phyloP scores from a whole-genome alignment of 2,888 invertebrate species.

The Drosophila anomalata region DNA sequence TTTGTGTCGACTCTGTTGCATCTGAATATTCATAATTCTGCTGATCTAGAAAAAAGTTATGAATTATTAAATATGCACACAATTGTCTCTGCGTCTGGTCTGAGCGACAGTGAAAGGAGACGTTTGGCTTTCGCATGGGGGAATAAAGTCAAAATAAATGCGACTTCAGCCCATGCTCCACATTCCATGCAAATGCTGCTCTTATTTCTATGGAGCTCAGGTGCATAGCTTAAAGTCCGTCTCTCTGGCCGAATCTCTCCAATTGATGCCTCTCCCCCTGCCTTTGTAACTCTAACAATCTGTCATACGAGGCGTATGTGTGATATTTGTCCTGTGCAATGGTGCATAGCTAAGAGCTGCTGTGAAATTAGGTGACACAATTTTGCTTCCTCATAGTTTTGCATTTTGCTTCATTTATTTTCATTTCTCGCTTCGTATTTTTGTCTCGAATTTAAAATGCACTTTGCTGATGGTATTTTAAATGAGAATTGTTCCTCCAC shows the following conservation, averaged over 20 bases:
- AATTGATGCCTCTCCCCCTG: constrained; percentile 7
- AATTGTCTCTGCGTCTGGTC: constrained; percentile 66
- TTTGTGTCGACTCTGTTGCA: constrained; percentile 28
- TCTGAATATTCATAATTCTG: constrained; percentile 74
- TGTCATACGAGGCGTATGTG: constrained; percentile 51
- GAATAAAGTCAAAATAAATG: constrained; percentile 16
- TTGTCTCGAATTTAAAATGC: constrained; percentile 53
- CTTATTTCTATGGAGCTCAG: constrained; percentile 29
- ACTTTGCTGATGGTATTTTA: constrained; percentile 66
- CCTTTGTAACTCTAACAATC: constrained; percentile 14
- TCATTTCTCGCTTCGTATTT: constrained; percentile 13
- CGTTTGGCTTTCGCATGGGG: constrained; percentile 35
- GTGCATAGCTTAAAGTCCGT: constrained; percentile 32
- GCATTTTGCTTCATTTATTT: constrained; percentile 20
- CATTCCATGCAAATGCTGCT: constrained; percentile 39
- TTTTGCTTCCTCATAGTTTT: constrained; percentile 54
- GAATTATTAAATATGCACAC: constrained; percentile 79
- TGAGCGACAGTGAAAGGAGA: constrained; percentile 15
- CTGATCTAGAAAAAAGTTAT: constrained; percentile 72
- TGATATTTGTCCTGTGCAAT: constrained; percentile 51
- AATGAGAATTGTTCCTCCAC: constrained; percentile 48
- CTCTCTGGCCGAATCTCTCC: constrained; percentile 8
- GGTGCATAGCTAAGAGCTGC: constrained; percentile 59
- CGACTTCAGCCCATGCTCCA: constrained; percentile 42
- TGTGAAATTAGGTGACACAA: constrained; percentile 76